Evolutionary conservation across 1,140 invertebrate genomes (phyloP), one percentile per base, ranked within the genome.

Genomic region (Temnothorax curvispinosus): DNA sequence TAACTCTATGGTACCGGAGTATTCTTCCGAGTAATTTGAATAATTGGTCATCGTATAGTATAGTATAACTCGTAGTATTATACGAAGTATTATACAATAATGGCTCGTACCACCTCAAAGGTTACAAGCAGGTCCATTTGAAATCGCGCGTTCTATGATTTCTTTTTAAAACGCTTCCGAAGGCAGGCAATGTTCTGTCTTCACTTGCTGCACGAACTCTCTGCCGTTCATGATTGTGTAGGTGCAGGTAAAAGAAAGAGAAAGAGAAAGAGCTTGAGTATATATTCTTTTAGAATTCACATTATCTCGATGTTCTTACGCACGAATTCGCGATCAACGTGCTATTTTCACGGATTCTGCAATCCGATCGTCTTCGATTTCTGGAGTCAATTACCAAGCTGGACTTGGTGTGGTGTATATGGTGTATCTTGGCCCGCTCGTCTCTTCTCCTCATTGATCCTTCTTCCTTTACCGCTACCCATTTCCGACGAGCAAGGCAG

Each of bases 1-100:
- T 13, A 27, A 52, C 44, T 81, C 15, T 5, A 41, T 5, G 21
- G 3, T 47, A 50, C 13, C 13, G 4, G 8, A 21, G 3, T 84
- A 84, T 84, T 75, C 54, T 75, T 82, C 41, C 21, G 69, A 84
- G 56, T 84, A 84, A 84, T 84, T 84, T 84, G 41, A 75, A 84
- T 84, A 84, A 84, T 75, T 75, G 47, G 18, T 84, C 41, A n/a
- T 4, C 80, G 41, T 50, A 62, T 84, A 74, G 41, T 27, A 27
- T 27, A 27, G 27, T 18, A 60, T 75, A 74, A 54, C 27, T 38
- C 41, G 69, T n/a, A n/a, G n/a, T n/a, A n/a, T n/a, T n/a, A n/a
- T n/a, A n/a, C 21, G 41, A 74, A 50, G 80, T 41, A 27, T 27
- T 27, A 27, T 27, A 58, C 69, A 84, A 84, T 60, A 75, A 60